Conservation (phyloP, 2,888 invertebrate genomes). For the Thelaira solivaga region DNA sequence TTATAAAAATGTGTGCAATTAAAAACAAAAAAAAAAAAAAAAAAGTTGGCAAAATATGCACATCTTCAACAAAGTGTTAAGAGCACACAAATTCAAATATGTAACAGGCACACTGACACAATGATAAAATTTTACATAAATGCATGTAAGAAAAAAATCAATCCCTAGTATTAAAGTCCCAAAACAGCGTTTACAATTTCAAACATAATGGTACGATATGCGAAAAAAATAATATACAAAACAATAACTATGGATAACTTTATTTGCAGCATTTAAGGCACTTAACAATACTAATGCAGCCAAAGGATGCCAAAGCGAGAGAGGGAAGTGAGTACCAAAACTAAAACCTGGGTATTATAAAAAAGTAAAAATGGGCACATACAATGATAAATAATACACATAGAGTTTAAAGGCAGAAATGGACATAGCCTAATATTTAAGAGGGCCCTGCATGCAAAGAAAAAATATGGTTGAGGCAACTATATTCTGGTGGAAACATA, state of each 20-base stretch:
- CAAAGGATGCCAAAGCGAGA: neutral
- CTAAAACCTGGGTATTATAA: conserved; percentile 7
- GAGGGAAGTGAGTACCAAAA: neutral
- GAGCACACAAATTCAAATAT: conserved; percentile 2
- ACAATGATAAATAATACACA: conserved; percentile 40
- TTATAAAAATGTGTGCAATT: too few species aligned
- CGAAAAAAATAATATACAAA: conserved; percentile 9
- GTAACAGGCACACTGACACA: conserved; percentile 2
- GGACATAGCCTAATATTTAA: too few species aligned
- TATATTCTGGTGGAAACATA: too few species aligned
- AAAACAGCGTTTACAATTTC: conserved; percentile 54
- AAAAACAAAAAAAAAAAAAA: too few species aligned
- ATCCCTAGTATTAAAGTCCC: conserved; percentile 44
- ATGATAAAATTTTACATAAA: neutral
- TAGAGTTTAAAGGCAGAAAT: too few species aligned
- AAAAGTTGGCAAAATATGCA: conserved; percentile 47
- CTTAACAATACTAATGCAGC: conserved; percentile 41
- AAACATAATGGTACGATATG: conserved; percentile 47
- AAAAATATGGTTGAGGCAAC: too few species aligned
- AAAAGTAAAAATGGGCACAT: neutral
- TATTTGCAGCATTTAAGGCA: conserved; percentile 1
- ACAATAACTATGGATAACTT: neutral
- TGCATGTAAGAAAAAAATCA: neutral
- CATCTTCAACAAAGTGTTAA: conserved; percentile 42
- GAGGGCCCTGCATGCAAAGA: too few species aligned